Evolutionary conservation across 2,888 invertebrate genomes (phyloP), one percentile per base, ranked within the genome.

Genomic region (Synergus itoensis): DNA sequence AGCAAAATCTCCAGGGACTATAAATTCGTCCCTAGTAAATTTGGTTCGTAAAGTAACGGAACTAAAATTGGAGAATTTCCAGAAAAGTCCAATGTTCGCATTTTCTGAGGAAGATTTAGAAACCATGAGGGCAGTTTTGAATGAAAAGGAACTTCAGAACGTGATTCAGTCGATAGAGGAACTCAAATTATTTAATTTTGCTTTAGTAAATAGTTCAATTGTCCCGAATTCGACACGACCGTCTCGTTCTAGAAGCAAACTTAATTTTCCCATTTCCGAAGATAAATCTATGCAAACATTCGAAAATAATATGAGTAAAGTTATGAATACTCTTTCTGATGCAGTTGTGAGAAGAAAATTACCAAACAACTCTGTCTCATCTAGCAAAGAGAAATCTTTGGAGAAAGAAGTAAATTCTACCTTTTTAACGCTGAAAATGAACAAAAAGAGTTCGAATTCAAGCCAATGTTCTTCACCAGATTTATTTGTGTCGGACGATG

Each of bases 401-500:
- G 28, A 14, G 12, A 73, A 36, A 8, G 53, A 53, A 7, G 7
- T 1, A 8, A 28, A 28, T n/a, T 73, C 28, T 16, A 14, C 21
- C 14, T 16, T 28, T 16, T 73, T n/a, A 16, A 36, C 21, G 9
- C 28, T 16, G 9, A 73, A 73, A 53, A 3, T 11, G 5, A 36
- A 21, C 16, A 12, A 2, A 28, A 69, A 69, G 28, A 21, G 53
- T 12, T 18, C 11, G 4, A 36, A 53, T 36, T 14, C n/a, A 8
- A 48, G 36, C 4, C 48, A 53, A 40, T n/a, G 28, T 9, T 16
- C 53, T 16, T 73, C 73, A 4, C 73, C 73, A n/a, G 73, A 73
- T 36, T n/a, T 73, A 9, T 73, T 73, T 73, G 12, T 28, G 28
- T 48, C 69, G 16, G 69, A 48, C 2, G 69, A 69, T 36, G 69